These are phyloP conservation scores for Synanthedon vespiformis DNA, from an alignment of 2,888 invertebrate genomes.

Conservation along the genomic window DNA sequence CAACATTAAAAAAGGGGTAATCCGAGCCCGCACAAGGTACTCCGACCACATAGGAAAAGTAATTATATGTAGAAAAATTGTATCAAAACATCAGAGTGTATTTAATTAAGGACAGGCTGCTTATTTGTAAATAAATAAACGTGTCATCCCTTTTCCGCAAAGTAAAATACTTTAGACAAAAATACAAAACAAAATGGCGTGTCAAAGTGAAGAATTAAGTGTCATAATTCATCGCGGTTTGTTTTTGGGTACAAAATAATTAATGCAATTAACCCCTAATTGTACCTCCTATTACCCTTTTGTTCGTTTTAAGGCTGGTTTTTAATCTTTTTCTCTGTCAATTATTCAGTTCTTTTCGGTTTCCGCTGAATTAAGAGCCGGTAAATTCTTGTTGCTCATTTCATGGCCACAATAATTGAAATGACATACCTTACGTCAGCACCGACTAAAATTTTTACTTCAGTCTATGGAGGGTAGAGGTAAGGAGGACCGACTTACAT, in stretches of 20 bases:
- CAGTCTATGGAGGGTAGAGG: too few relatives aligned
- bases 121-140: not conserved
- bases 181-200: not conserved
- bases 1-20: too few relatives aligned
- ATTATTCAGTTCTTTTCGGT: constrained; percentile 9
- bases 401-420: not conserved
- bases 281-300: constrained; percentile 8
- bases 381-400: not conserved
- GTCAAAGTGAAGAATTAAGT: not conserved
- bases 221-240: not conserved
- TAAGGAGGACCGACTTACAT: too few relatives aligned
- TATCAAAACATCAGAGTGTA: too few relatives aligned
- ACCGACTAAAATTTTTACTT: too few relatives aligned
- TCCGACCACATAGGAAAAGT: too few relatives aligned
- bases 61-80: too few relatives aligned
- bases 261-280: constrained; percentile 9
- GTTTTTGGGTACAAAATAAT: not conserved
- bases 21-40: too few relatives aligned
- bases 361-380: constrained; percentile 10
- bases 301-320: constrained; percentile 7
- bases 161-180: not conserved
- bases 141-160: not conserved
- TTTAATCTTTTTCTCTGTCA: constrained; percentile 8
- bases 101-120: too few relatives aligned
- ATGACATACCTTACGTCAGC: not conserved